Evolutionary conservation across 2,888 invertebrate genomes (phyloP), one percentile per base, ranked within the genome.

Genomic region (Synanthedon vespiformis): DNA sequence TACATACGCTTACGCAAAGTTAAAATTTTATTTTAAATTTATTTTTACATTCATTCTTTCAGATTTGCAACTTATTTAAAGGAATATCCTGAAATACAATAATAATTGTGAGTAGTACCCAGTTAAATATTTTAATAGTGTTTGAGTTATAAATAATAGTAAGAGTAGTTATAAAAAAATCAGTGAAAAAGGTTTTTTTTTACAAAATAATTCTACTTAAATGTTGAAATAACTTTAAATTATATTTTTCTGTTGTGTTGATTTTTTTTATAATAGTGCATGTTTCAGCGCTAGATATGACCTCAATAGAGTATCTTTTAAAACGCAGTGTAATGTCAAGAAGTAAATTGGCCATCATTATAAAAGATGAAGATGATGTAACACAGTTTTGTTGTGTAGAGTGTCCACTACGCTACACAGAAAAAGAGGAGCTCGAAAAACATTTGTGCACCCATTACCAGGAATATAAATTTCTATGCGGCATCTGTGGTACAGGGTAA

Each of bases 401-500:
- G 70, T 94, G 94, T 67, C 90, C 93, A 56, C 91, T 92, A 88
- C 91, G 91, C 47, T 93, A 92, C 76, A 90, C 90, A 0, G 92
- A 92, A 58, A 94, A 93, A 64, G 92, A 93, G 58, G 80, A 92
- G 53, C 74, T 94, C 53, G 94, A 94, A 68, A 90, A 91, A 59
- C 93, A 93, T 72, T 77, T 94, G 50, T 89, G 91, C 44, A 89
- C 90, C 4, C 94, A 94, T 71, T 93, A 92, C 73, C 92, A 93
- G 58, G 93, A 94, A 65, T 89, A 93, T 65, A 89, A 93, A 61
- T 92, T 90, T 64, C 89, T 93, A 51, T 93, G 93, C 70, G 92
- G 91, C 56, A 92, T 93, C 53, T 93, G 93, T 74, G 93, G 93
- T 0, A 92, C 92, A 41, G 93, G 93, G 88, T 88, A 44, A 44